Percentiles rank a stretch among this genome's conserved stretches.
phyloP scores from a whole-genome alignment of 2,113 vertebrate species.

The Danio rerio region GRCz12tu NC_133182.1:49447001-49447500 shows the following conservation, averaged over 20 bases:
- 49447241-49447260: background rate
- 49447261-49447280: background rate
- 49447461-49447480: no score
- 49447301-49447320: no score
- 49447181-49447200: background rate
- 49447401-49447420: no score
- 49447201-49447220: conserved; percentile 5
- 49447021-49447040: conserved; percentile 28
- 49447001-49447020: conserved; percentile 47
- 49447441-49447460: no score
- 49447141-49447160: background rate
- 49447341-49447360: no score
- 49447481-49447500: no score
- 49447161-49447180: background rate
- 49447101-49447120: conserved; percentile 13
- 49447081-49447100: background rate
- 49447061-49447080: background rate
- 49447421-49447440: no score
- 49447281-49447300: no score
- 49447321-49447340: no score
- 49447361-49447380: no score
- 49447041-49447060: conserved; percentile 25
- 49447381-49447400: no score
- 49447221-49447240: conserved; percentile 3
- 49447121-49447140: background rate